Percentiles rank a stretch among this genome's conserved stretches.
Conservation (phyloP, 2,888 invertebrate species). For the Ceriagrion tenellum region DNA sequence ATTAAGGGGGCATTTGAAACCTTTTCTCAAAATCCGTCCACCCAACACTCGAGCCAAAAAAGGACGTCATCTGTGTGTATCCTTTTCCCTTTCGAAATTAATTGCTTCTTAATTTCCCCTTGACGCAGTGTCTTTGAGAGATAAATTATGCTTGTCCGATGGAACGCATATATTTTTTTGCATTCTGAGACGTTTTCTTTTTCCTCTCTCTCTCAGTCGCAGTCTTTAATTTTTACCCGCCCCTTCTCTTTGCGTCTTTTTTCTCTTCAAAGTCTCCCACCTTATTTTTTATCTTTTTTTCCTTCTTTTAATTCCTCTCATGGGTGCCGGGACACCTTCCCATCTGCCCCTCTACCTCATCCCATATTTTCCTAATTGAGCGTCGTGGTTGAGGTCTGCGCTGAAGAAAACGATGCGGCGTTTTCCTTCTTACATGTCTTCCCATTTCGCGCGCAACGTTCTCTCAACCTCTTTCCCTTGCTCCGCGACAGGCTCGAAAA, state of each 20-base stretch:
- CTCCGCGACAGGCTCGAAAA: not conserved
- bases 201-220: not conserved
- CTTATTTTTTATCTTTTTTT: not conserved
- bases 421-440: constrained; percentile 28
- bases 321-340: not conserved
- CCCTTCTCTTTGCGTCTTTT: not conserved
- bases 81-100: not conserved
- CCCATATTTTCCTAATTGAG: constrained; percentile 23
- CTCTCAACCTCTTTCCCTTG: not conserved
- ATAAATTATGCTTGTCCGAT: constrained; percentile 16
- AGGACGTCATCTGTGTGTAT: constrained; percentile 1
- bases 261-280: not conserved
- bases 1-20: not conserved
- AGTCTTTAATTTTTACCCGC: no score
- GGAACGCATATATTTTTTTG: constrained; percentile 3
- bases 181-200: not conserved
- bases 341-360: not conserved
- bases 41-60: not conserved
- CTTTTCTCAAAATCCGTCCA: not conserved
- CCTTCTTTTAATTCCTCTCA: not conserved
- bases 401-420: not conserved
- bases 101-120: constrained; percentile 23
- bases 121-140: constrained; percentile 29
- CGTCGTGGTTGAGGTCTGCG: not conserved
- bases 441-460: not conserved